These are phyloP conservation scores for Pseudochirops cupreus DNA, from an alignment of 2,797 vertebrate species.

Conservation along the genomic window DNA sequence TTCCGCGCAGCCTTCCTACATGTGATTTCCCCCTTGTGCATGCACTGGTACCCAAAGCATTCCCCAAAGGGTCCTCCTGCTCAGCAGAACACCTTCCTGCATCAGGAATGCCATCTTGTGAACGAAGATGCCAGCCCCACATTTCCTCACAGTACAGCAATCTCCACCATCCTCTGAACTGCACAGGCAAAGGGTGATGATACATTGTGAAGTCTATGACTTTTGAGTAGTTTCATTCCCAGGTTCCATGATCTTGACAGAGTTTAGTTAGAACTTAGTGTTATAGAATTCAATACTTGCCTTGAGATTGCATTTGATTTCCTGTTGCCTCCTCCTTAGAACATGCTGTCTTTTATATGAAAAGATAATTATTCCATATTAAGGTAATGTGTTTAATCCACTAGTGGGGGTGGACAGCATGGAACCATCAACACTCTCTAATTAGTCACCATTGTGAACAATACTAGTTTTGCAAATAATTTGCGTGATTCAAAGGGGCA, in stretches of 20 bases:
- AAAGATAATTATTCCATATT: not conserved
- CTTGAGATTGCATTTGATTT: not conserved
- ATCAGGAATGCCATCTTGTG: constrained; percentile 76
- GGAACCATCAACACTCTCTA: not conserved
- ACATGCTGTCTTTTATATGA: not conserved
- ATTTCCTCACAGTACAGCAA: constrained; percentile 77
- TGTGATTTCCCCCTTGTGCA: constrained; percentile 82
- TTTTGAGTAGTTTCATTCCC: not conserved
- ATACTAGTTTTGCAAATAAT: not conserved
- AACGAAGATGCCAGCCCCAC: constrained; percentile 78
- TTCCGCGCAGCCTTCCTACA: constrained; percentile 86
- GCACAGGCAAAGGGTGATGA: not conserved
- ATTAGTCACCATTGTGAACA: not conserved
- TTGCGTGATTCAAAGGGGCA: not conserved
- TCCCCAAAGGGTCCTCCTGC: constrained; percentile 46
- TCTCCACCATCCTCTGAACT: constrained; percentile 76
- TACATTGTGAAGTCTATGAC: not conserved
- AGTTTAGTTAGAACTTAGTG: not conserved
- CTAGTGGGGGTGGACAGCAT: not conserved
- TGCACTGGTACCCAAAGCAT: constrained; percentile 65
- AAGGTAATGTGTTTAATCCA: not conserved
- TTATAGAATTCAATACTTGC: not conserved
- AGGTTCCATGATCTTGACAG: not conserved
- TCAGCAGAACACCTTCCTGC: constrained; percentile 76
- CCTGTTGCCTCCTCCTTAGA: not conserved